Conservation (phyloP, 2,113 vertebrate species). For the Serilophus lunatus region DNA sequence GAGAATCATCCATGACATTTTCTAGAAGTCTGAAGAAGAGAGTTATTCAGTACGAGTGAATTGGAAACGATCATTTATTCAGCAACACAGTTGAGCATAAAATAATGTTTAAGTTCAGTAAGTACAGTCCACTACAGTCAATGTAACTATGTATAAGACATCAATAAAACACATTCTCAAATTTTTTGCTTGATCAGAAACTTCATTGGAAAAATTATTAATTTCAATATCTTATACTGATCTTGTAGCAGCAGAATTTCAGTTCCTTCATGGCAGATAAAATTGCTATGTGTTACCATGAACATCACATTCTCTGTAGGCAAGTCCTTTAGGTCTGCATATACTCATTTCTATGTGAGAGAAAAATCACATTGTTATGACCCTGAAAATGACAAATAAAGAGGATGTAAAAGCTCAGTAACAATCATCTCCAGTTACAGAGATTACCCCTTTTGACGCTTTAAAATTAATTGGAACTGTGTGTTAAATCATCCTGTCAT, state of each 20-base stretch:
- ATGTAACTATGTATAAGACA: background rate
- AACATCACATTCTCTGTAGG: accelerated
- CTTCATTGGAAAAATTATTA: background rate
- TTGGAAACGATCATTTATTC: background rate
- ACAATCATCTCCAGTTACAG: background rate
- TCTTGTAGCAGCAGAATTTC: background rate
- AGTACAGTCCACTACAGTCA: background rate
- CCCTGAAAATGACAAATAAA: background rate
- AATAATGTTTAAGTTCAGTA: background rate
- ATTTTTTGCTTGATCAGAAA: background rate
- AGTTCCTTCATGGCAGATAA: background rate
- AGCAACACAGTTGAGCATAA: background rate
- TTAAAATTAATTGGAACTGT: constrained; percentile 11
- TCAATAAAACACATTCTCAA: background rate
- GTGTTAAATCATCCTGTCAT: constrained; percentile 52
- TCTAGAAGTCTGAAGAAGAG: background rate
- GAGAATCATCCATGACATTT: background rate
- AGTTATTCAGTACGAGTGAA: background rate
- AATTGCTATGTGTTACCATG: background rate
- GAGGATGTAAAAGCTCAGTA: background rate
- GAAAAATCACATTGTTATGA: background rate
- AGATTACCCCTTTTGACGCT: background rate
- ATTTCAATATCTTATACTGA: background rate
- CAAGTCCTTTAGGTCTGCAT: background rate
- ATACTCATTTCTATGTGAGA: background rate